Evolutionary conservation across 2,888 invertebrate species (phyloP), one percentile per base, ranked within the genome.

Genomic region (Dolichopus griseipennis): DNA sequence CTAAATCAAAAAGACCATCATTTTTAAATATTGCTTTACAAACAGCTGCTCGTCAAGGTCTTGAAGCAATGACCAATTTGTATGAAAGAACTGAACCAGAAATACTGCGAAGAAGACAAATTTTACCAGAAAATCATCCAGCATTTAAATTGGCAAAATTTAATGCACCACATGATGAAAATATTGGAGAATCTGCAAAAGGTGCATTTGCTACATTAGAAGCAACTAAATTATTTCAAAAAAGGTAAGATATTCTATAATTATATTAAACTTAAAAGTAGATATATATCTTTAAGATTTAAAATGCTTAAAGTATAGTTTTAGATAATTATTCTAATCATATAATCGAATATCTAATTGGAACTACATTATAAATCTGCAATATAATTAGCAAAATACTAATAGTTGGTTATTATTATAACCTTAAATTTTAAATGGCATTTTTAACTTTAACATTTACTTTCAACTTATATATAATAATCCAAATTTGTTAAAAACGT

Each of bases 191-290:
- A 22, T n/a, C 18, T 20, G 78, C 76, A 37, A 80, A 78, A 78
- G 81, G 78, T 27, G 82, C 81, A 43, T 81, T 75, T 75, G 82
- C 82, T 52, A 76, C 78, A n/a, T 73, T 82, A 52, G 74, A 77
- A 41, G 79, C 82, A 21, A 75, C 81, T 61, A 82, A 81, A 73
- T 78, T 78, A 62, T 80, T 82, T 73, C 77, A 77, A 64, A 78
- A 80, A 74, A 81, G 78, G 82, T 82, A 77, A 81, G 4, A 65
- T 34, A n/a, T n/a, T n/a, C n/a, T n/a, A n/a, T n/a, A n/a, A 43
- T 61, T 7, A n/a, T 22, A 18, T 10, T 4, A n/a, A n/a, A n/a
- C n/a, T n/a, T n/a, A 27, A 27, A 27, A 27, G 27, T 61, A 15
- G 5, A 15, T 18, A 61, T 34, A 18, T 61, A n/a, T 21, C n/a